Evolutionary conservation across 2,888 invertebrate genomes (phyloP).

Genomic region (Reticulitermes lucifugus): DNA sequence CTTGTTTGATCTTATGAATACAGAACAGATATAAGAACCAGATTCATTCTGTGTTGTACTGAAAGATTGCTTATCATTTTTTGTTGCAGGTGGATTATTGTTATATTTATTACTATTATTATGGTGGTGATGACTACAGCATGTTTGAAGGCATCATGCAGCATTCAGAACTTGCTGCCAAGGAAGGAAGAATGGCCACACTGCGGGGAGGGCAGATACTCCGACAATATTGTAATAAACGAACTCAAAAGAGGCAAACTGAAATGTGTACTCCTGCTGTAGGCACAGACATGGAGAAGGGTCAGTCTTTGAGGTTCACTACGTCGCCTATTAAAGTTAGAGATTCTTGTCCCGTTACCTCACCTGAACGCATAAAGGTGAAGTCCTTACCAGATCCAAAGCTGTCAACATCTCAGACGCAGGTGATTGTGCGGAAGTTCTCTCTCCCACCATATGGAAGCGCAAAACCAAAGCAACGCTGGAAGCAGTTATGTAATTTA

Average conservation of each 20-base stretch:
- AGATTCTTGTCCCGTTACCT: background rate
- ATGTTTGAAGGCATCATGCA: background rate
- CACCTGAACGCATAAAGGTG: background rate
- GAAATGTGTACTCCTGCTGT: background rate
- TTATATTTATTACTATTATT: background rate
- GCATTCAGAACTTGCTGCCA: background rate
- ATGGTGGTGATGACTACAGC: background rate
- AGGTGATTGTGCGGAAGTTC: background rate
- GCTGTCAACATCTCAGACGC: background rate
- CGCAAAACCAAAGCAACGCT: slow-evolving; percentile 10
- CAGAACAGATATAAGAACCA: no score
- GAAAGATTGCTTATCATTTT: background rate
- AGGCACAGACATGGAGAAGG: background rate
- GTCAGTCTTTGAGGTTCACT: background rate
- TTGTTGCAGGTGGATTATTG: background rate
- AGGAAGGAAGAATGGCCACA: background rate
- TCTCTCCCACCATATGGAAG: background rate
- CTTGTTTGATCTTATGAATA: no score
- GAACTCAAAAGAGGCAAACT: background rate
- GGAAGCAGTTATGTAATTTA: slow-evolving; percentile 21
- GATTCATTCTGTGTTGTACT: no score
- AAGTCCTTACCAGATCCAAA: background rate
- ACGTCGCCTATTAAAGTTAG: background rate
- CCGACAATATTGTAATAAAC: slow-evolving; percentile 13
- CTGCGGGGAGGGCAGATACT: background rate